Percentiles rank a stretch among this genome's conserved stretches.
Conservation (phyloP, 2,113 vertebrate genomes). For the Neodon shergylaensis region DNA sequence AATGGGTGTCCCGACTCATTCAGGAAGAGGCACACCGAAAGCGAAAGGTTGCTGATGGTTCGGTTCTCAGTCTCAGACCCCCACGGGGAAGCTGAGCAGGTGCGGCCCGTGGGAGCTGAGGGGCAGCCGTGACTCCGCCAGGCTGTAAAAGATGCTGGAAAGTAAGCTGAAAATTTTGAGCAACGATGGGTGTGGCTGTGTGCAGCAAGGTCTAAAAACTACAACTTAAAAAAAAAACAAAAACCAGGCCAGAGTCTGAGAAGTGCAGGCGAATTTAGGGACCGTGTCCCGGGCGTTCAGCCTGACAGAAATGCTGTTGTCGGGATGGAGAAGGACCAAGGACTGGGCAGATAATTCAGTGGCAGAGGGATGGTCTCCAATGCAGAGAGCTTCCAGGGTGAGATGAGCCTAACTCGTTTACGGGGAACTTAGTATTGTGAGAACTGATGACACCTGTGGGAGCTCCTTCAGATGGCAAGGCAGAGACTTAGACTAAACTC, state of each 20-base stretch:
- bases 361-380: not conserved
- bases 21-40: slow-evolving; percentile 60
- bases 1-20: slow-evolving; percentile 19
- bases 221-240: not conserved
- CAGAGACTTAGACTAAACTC: not conserved
- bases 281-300: not conserved
- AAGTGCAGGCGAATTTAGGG: not conserved
- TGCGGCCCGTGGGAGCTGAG: not conserved
- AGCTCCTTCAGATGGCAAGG: not conserved
- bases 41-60: slow-evolving; percentile 45
- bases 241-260: not conserved
- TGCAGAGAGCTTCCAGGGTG: not conserved
- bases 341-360: not conserved
- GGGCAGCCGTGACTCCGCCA: not conserved
- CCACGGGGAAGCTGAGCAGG: not conserved
- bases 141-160: not conserved
- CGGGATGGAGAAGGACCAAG: not conserved
- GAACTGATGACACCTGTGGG: too few relatives aligned
- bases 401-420: not conserved
- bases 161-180: not conserved
- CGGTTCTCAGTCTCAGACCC: not conserved
- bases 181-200: not conserved
- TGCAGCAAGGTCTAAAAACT: not conserved
- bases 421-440: not conserved
- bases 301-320: not conserved